Conservation (phyloP, 2,888 invertebrate genomes). For the Xiphydria camelus region DNA sequence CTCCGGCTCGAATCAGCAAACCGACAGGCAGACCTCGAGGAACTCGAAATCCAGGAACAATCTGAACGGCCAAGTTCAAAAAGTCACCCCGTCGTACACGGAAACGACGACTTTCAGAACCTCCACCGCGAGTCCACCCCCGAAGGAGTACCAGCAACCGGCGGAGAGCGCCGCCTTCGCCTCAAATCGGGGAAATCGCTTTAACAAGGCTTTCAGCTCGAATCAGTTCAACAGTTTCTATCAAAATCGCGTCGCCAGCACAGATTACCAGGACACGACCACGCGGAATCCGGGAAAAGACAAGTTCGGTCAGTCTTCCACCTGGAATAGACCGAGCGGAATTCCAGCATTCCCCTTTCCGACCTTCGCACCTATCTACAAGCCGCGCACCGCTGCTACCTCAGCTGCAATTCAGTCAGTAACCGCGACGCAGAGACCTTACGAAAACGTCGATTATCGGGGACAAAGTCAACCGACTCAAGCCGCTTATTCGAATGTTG, state of each 20-base stretch:
- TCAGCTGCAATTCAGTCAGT: slow-evolving; percentile 9
- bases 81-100: slow-evolving; percentile 45
- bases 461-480: slow-evolving; percentile 28
- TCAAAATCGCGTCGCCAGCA: slow-evolving; percentile 23
- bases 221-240: slow-evolving; percentile 42
- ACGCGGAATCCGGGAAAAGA: slow-evolving; percentile 38
- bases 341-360: slow-evolving; percentile 43
- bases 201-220: slow-evolving; percentile 36
- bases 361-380: slow-evolving; percentile 44
- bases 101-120: slow-evolving; percentile 52
- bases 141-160: slow-evolving; percentile 70
- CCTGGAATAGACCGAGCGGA: slow-evolving; percentile 31
- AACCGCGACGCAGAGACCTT: slow-evolving; percentile 26
- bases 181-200: slow-evolving; percentile 56
- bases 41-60: slow-evolving; percentile 29
- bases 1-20: slow-evolving; percentile 26
- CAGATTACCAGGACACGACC: slow-evolving; percentile 14
- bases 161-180: slow-evolving; percentile 80
- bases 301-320: slow-evolving; percentile 54
- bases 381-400: slow-evolving; percentile 33
- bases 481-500: slow-evolving; percentile 27
- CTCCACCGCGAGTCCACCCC: slow-evolving; percentile 57
- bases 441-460: slow-evolving; percentile 30
- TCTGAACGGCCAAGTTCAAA: slow-evolving; percentile 23
- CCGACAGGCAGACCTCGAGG: slow-evolving; percentile 32